Evolutionary conservation across 2,888 invertebrate species (phyloP), one percentile per base, ranked within the genome.

Genomic region (Nemoura dubitans): DNA sequence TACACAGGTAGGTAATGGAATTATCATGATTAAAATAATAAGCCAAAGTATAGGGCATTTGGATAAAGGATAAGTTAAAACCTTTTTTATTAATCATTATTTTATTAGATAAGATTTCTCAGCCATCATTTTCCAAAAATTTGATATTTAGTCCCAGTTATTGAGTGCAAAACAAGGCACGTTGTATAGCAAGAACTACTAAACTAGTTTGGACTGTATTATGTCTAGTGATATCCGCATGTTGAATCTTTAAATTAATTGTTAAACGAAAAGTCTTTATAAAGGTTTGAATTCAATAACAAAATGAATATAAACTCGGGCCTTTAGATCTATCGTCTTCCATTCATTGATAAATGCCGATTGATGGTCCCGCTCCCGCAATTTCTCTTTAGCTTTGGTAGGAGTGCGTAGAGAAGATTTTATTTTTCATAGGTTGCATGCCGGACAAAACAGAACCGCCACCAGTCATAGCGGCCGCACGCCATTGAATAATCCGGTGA

Each of bases 351-450:
- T 78, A 27, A 26, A 59, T 16, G 10, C n/a, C 2, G 27, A 36
- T 83, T 83, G 36, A 83, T 21, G 26, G n/a, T 83, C 83, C 83
- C 83, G 42, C 36, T 83, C 83, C 83, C 83, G 42, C 36, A 83
- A 42, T 83, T 43, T 36, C 36, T 26, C 27, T 26, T 0, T 6
- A 83, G 26, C 27, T 30, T 83, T 83, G 83, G 83, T 83, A 42
- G 29, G 7, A 36, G 10, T 83, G 83, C 16, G 42, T 10, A n/a
- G 43, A 83, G 25, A 10, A 42, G 42, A 42, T 83, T 83, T 83
- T 83, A 43, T 83, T 83, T 83, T 83, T 83, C 42, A 42, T 42
- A 83, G 29, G 83, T 83, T 83, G 83, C 42, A 83, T 83, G 83
- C 83, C 36, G 83, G 42, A 42, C 30, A 83, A 83, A 83, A 83